Base-by-base conservation (phyloP, 2,797 vertebrate genomes). In the Lacerta bilineata region DNA sequence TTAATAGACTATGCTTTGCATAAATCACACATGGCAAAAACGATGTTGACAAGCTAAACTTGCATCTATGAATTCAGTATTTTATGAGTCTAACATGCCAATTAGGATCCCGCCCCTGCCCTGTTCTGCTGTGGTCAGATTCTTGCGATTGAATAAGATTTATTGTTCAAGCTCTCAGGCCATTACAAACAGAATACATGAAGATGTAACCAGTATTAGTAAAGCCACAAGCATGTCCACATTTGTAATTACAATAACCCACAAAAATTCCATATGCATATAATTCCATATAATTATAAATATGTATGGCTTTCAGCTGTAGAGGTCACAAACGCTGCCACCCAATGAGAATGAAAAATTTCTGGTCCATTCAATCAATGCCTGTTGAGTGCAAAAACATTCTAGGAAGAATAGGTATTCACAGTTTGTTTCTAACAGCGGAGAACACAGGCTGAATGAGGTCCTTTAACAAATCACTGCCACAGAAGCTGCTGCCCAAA, bases 111-210 rank as follows among this genome's bases (percentile, higher is more conserved):
- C 68, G 43, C 25, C 84, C 29, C 41, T 66, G 41, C 39, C 29
- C 29, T 66, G 41, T 78, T 46, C 25, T 76, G 13, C 29, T 80
- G 8, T 36, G 72, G 41, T 83, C n/a, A 29, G 59, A 83, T 83
- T 39, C 55, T 75, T 82, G 55, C 4, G 50, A 87, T 11, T 55
- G 59, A 80, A 81, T 87, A 72, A 61, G 23, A 69, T 69, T 15
- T 4, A 79, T 55, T 50, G 7, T 79, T 79, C 50, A 55, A 69
- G n/a, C n/a, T 79, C 59, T 27, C 61, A 43, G 76, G 50, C 29
- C 78, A 87, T 72, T 81, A 81, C 18, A 39, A 87, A 59, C 29
- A 64, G 81, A 61, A 64, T 36, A 69, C 13, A n/a, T 79, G 15
- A 79, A 46, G 68, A 25, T 50, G 15, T 29, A 79, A 86, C 81